Evolutionary conservation across 2,113 vertebrate species (phyloP).

Genomic region (Odobenus rosmarus): DNA sequence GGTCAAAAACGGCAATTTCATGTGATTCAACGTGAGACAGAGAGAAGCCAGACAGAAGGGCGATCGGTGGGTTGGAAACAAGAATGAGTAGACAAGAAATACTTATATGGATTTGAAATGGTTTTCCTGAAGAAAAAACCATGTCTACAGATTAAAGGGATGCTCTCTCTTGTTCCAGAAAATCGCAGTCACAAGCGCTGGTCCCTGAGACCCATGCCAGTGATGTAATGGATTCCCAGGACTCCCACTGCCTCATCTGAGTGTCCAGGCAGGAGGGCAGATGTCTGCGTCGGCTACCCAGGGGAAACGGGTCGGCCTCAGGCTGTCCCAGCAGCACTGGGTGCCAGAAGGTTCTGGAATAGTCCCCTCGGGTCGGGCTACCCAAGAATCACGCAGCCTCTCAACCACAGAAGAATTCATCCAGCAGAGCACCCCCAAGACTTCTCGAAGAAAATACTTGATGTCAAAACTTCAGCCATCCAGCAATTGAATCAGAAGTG

Average conservation of each 20-base stretch:
- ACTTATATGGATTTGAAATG: accelerated
- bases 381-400: not conserved
- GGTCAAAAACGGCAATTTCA: not conserved
- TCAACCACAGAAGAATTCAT: no score
- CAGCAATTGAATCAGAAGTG: not conserved
- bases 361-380: accelerated
- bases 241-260: accelerated
- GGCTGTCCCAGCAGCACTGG: no score
- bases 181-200: accelerated
- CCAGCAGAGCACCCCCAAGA: accelerated
- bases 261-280: not conserved
- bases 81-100: not conserved
- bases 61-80: accelerated
- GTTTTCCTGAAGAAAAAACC: no score
- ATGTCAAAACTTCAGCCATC: accelerated
- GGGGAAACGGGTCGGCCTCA: accelerated
- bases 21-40: accelerated
- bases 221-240: accelerated
- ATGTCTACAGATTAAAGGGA: not conserved
- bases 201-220: not conserved
- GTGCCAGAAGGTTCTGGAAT: not conserved
- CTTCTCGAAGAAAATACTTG: no score
- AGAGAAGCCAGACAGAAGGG: not conserved
- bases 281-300: accelerated
- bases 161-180: not conserved